phyloP scores from a whole-genome alignment of 2,797 vertebrate species.

The Anisognathus igniventris region DNA sequence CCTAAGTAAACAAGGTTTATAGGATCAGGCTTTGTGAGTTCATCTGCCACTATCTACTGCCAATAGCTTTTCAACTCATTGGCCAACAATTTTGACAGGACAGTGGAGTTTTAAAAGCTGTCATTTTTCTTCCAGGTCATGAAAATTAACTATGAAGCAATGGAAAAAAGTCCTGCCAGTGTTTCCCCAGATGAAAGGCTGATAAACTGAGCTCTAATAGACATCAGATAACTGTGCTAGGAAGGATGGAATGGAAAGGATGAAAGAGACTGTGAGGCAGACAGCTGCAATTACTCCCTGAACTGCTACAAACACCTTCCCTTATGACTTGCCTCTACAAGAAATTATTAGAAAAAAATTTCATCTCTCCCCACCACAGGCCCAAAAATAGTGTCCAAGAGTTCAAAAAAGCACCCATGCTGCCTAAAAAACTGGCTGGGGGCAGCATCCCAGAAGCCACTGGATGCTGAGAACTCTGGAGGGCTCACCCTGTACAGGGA shows the following conservation, averaged over 20 bases:
- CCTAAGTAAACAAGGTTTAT: neutral
- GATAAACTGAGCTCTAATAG: neutral
- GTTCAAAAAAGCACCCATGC: neutral
- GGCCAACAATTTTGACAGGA: neutral
- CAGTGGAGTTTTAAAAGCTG: neutral
- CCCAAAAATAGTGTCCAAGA: neutral
- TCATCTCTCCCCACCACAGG: neutral
- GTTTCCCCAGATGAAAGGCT: neutral
- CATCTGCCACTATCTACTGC: neutral
- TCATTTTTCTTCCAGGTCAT: neutral
- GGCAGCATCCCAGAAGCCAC: neutral
- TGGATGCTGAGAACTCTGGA: neutral
- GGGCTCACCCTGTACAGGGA: fast-evolving
- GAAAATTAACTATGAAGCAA: neutral
- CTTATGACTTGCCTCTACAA: neutral
- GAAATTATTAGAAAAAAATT: neutral
- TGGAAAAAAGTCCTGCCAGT: neutral
- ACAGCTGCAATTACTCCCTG: neutral
- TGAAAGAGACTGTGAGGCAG: neutral
- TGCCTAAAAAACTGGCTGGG: neutral
- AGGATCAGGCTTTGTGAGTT: neutral
- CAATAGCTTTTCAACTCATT: neutral
- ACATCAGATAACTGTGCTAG: neutral
- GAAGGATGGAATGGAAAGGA: neutral
- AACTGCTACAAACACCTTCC: neutral